Conservation (phyloP, 1,140 invertebrate genomes). For the Calephelis virginiensis region DNA sequence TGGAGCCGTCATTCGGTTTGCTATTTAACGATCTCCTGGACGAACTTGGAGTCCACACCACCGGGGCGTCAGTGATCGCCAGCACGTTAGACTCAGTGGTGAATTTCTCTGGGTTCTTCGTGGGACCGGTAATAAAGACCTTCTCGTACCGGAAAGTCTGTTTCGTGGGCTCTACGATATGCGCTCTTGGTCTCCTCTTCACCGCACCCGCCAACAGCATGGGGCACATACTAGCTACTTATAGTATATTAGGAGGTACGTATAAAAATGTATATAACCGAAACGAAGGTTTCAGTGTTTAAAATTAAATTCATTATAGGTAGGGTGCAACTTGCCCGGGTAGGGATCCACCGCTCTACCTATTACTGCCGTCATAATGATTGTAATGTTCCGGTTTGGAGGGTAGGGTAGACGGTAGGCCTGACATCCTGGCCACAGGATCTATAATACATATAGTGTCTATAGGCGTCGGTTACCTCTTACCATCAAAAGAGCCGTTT, state of each 20-base stretch:
- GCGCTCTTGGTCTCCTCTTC: constrained; percentile 81
- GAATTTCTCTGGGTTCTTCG: constrained; percentile 87
- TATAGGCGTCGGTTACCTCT: too few relatives aligned
- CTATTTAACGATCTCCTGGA: constrained; percentile 85
- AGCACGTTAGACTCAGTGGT: constrained; percentile 86
- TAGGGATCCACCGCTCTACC: too few relatives aligned
- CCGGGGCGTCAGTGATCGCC: constrained; percentile 85
- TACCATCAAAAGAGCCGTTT: too few relatives aligned
- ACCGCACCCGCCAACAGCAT: constrained; percentile 85
- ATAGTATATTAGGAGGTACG: constrained; percentile 87
- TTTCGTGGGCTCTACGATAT: constrained; percentile 82
- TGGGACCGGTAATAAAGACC: constrained; percentile 85
- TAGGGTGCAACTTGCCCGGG: too few relatives aligned
- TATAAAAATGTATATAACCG: background rate
- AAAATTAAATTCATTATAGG: background rate
- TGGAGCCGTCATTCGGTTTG: constrained; percentile 88
- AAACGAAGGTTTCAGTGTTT: too few relatives aligned
- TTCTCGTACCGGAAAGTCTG: constrained; percentile 87
- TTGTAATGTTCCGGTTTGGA: too few relatives aligned
- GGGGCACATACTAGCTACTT: constrained; percentile 85
- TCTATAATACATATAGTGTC: too few relatives aligned
- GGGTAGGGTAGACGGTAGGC: too few relatives aligned
- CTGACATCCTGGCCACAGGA: too few relatives aligned
- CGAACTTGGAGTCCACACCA: constrained; percentile 83
- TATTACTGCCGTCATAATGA: too few relatives aligned